Base-by-base conservation (phyloP, 2,797 vertebrate genomes). In the Hybognathus amarus region DNA sequence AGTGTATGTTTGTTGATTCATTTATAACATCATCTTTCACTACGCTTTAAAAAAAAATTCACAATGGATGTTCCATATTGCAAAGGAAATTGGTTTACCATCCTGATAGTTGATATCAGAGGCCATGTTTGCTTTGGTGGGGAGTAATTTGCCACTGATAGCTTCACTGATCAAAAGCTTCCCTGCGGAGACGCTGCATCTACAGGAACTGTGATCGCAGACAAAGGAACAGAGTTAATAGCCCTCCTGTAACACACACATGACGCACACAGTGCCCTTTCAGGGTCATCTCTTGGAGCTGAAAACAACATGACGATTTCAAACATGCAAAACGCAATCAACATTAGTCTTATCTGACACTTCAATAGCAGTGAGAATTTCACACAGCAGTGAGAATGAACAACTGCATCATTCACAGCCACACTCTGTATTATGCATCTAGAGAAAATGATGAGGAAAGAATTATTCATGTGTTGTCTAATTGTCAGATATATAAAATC, bases 101-200 rank as follows among this genome's bases (percentile, higher is more conserved):
- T 88, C 85, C 67, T 91, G 88, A 73, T 83, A 66, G 86, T 92
- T 89, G 8, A 90, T 91, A 3, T 90, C 93, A 77, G 93, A 92
- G 66, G 91, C 87, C 92, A 93, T 93, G 73, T 80, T 79, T 47
- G 85, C 64, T 73, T 86, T 69, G 81, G 40, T 33, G 17, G 56
- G 70, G 33, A 80, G 66, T 22, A 71, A 83, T 78, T 69, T 52
- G 15, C 30, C 77, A 45, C 59, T 42, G 75, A 69, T 27, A 33
- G 85, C 67, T 77, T 88, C 79, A 83, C 30, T 63, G 47, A 71
- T 84, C 69, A 69, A 79, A 79, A 77, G 61, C 59, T 68, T 85
- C 64, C 76, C 83, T 85, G 80, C 20, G 27, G 80, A 83, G 68
- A 69, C 7, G 73, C 52, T 75, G 76, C 76, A 84, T 82, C 76